Conservation (phyloP, 2,797 vertebrate species). For the Galago senegalensis region DNA sequence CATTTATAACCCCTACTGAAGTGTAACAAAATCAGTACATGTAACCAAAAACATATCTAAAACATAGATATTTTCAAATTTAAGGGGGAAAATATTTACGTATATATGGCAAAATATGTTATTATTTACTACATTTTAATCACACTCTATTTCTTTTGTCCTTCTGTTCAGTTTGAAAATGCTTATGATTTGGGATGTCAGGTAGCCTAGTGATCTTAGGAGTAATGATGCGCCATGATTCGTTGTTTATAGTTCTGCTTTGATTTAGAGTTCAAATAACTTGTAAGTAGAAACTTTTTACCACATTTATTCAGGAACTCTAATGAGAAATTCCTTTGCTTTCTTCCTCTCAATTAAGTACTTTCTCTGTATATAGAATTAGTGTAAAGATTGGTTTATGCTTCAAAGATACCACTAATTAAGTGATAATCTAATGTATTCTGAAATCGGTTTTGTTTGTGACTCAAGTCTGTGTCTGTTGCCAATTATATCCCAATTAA, state of each 20-base stretch:
- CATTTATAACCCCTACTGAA: too few relatives aligned
- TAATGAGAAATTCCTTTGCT: background rate
- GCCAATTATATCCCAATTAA: slow-evolving; percentile 85
- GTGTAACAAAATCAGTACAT: too few relatives aligned
- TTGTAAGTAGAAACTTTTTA: slow-evolving; percentile 36
- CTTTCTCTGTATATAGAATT: slow-evolving; percentile 70
- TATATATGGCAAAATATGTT: background rate
- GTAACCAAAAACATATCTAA: too few relatives aligned
- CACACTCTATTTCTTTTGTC: slow-evolving; percentile 2
- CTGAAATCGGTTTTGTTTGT: slow-evolving; percentile 81
- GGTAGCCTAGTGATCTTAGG: background rate
- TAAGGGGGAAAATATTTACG: background rate
- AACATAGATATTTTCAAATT: too few relatives aligned
- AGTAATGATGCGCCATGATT: background rate
- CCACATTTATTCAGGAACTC: slow-evolving; percentile 25
- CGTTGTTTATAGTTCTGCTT: slow-evolving; percentile 10
- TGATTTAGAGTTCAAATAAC: slow-evolving; percentile 56
- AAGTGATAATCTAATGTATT: slow-evolving; percentile 84
- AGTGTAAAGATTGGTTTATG: slow-evolving; percentile 79
- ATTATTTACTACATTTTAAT: background rate
- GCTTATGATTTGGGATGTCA: slow-evolving; percentile 18
- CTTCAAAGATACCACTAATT: slow-evolving; percentile 83
- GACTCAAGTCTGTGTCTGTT: slow-evolving; percentile 79
- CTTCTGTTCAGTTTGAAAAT: slow-evolving; percentile 37
- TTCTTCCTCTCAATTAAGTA: slow-evolving; percentile 74